Evolutionary conservation across 2,797 vertebrate species (phyloP).

Genomic region (Rhynchonycteris naso): DNA sequence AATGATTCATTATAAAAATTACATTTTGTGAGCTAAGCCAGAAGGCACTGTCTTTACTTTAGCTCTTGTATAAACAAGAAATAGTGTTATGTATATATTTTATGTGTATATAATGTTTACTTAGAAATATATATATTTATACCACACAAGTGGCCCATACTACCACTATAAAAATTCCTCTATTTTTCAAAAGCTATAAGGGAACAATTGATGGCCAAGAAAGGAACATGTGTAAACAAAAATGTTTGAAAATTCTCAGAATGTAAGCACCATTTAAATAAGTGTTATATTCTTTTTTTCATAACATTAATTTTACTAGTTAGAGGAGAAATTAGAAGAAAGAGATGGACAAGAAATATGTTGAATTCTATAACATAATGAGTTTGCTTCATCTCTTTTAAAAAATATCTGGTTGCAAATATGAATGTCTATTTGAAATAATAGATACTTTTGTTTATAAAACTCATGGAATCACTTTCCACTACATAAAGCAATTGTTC

Average conservation of each 20-base stretch:
- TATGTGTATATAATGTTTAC: constrained; percentile 65
- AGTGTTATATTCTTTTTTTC: constrained; percentile 7
- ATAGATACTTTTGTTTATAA: constrained; percentile 31
- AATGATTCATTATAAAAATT: constrained; percentile 85
- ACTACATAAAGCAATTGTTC: neutral
- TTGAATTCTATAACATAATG: constrained; percentile 39
- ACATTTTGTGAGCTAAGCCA: constrained; percentile 83
- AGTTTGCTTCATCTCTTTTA: constrained; percentile 16
- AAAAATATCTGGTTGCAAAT: neutral
- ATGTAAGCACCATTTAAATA: constrained; percentile 61
- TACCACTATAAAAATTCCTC: constrained; percentile 75
- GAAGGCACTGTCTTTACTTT: constrained; percentile 83
- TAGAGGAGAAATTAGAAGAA: constrained; percentile 54
- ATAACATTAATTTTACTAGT: constrained; percentile 30
- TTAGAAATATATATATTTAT: constrained; percentile 81
- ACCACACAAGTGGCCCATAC: constrained; percentile 67
- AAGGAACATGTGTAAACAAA: constrained; percentile 65
- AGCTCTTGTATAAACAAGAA: constrained; percentile 79
- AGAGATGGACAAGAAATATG: neutral
- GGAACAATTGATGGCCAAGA: constrained; percentile 63
- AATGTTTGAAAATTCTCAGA: constrained; percentile 56
- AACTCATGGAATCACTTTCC: neutral
- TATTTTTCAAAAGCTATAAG: constrained; percentile 76
- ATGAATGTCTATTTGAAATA: constrained; percentile 39
- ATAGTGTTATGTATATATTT: constrained; percentile 72